Evolutionary conservation across 2,797 vertebrate genomes (phyloP), one percentile per base, ranked within the genome.

Genomic region (Rhinella marina): DNA sequence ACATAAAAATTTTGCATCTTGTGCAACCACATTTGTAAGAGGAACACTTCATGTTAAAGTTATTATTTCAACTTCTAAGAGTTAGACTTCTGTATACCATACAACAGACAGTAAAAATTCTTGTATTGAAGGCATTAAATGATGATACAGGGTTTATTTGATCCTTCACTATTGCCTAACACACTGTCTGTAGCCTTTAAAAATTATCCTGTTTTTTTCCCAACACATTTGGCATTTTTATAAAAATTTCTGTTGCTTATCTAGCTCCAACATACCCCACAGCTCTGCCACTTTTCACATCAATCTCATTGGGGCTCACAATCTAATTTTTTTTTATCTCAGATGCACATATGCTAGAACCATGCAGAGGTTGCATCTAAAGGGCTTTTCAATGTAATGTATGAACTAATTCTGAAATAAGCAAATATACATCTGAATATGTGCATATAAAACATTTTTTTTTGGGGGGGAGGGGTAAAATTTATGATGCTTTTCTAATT

Each of bases 401-500:
- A 23, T 62, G n/a, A 16, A 41, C 9, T 54, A 57, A 79, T 17
- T 78, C 52, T 25, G 41, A 66, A 32, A 57, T 80, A 23, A 10
- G 3, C 25, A 61, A 21, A n/a, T 7, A 61, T 21, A 41, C 16
- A 1, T 41, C 19, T 21, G 11, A 41, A 72, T 32, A 41, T 41
- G 29, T 9, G 8, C 7, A 73, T 41, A 7, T 27, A 32, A 70
- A 32, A 19, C 2, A 32, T 23, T 11, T 13, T 23, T 75, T 76
- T n/a, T 76, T 8, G 4, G 19, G 19, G 29, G 17, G 8, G 32
- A 32, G 8, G 19, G 1, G 19, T 3, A 10, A 48, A 5, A 48
- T 57, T 23, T 72, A 83, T 32, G 54, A 68, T 25, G 14, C 81
- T 72, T 84, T 73, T 21, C 59, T 61, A 29, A 75, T 75, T 32